Conservation (phyloP, 64 coral and sea anemone species). For the Acropora tenuis region DNA sequence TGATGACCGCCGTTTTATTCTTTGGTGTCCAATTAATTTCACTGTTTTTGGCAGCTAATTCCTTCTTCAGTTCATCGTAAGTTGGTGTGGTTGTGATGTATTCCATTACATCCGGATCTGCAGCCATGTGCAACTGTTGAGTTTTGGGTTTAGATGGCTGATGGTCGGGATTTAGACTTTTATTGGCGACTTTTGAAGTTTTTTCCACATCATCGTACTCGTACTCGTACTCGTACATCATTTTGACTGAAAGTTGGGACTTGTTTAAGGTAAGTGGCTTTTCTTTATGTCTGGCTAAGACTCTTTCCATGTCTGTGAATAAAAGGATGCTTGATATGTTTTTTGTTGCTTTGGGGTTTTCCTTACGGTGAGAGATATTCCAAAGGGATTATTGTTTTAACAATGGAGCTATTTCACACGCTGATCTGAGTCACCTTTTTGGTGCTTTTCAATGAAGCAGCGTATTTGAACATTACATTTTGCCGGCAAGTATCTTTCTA, state of each 20-base stretch:
- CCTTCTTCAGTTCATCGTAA: slow-evolving; percentile 3
- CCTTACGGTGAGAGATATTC: too few relatives aligned
- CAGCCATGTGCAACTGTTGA: slow-evolving; percentile 41
- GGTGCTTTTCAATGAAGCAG: too few relatives aligned
- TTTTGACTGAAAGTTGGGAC: neutral
- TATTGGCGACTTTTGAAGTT: neutral
- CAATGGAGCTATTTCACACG: slow-evolving; percentile 63
- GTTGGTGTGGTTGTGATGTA: slow-evolving; percentile 18
- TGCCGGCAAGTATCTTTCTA: too few relatives aligned
- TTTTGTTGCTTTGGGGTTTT: too few relatives aligned
- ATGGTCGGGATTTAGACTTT: neutral
- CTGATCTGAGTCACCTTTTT: too few relatives aligned
- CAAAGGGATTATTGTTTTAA: neutral
- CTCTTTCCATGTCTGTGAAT: slow-evolving; percentile 7
- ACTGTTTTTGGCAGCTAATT: slow-evolving; percentile 20
- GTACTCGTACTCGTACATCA: neutral
- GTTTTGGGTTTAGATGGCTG: neutral
- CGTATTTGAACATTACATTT: too few relatives aligned
- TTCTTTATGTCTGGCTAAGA: neutral
- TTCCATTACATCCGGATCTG: slow-evolving; percentile 71
- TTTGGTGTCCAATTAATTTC: slow-evolving; percentile 39
- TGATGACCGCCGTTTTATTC: slow-evolving; percentile 5
- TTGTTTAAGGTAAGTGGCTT: neutral
- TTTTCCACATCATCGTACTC: neutral
- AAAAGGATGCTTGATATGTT: neutral